These are phyloP conservation scores for Drosophila demipolita DNA, from an alignment of 2,888 invertebrate species.

Conservation along the genomic window DNA sequence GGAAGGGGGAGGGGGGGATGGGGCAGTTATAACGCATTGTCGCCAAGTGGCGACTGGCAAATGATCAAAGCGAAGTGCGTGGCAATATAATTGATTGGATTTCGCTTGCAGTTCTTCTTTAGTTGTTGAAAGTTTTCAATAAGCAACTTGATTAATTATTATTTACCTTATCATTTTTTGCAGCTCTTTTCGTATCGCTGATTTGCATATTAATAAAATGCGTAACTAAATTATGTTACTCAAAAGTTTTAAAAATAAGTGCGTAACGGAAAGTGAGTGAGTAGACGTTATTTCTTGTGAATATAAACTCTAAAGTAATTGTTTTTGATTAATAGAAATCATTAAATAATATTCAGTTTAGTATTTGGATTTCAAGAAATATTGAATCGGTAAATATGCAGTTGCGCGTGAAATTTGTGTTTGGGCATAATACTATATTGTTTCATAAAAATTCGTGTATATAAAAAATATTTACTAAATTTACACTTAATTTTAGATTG, in stretches of 20 bases:
- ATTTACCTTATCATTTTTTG: background rate
- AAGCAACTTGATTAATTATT: constrained; percentile 1
- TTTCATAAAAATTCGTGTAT: background rate
- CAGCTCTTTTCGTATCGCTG: background rate
- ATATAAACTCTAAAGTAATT: too few relatives aligned
- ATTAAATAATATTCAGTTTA: background rate
- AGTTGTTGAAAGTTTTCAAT: background rate
- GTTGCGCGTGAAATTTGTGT: background rate
- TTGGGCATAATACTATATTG: background rate
- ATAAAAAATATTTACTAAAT: background rate
- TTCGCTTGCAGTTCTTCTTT: background rate
- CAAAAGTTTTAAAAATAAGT: too few relatives aligned
- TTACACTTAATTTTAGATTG: background rate
- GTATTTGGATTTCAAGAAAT: background rate
- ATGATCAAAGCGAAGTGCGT: constrained; percentile 70
- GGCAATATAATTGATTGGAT: constrained; percentile 67
- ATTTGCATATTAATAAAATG: background rate
- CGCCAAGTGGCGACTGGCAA: constrained; percentile 45
- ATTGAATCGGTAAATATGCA: too few relatives aligned
- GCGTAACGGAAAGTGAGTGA: background rate
- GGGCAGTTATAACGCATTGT: constrained; percentile 40
- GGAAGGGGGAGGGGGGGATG: background rate
- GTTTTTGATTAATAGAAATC: background rate
- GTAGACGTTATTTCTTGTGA: background rate
- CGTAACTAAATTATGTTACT: background rate